Conservation (phyloP, 2,888 invertebrate species). For the Drosophila nr. fundita region DNA sequence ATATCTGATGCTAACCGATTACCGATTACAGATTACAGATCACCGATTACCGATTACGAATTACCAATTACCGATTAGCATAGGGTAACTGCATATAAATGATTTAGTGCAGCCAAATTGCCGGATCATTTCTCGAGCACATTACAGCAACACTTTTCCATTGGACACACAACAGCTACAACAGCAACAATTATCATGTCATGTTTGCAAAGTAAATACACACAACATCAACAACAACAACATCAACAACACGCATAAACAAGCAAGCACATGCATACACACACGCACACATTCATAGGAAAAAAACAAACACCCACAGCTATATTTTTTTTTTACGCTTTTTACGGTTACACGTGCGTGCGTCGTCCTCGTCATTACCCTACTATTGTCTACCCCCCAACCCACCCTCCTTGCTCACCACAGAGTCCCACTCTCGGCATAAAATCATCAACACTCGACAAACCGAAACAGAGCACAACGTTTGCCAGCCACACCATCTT, state of each 20-base stretch:
- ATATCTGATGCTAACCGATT: constrained; percentile 12
- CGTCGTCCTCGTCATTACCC: constrained; percentile 57
- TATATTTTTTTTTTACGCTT: constrained; percentile 54
- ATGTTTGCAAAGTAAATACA: constrained; percentile 63
- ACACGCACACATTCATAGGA: not conserved
- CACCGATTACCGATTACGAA: constrained; percentile 1
- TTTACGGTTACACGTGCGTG: constrained; percentile 77
- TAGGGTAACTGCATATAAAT: constrained; percentile 15
- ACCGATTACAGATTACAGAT: constrained; percentile 4
- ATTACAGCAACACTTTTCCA: constrained; percentile 47
- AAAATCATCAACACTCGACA: constrained; percentile 52
- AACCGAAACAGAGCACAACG: constrained; percentile 66
- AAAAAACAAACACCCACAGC: constrained; percentile 22
- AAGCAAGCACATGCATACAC: not conserved
- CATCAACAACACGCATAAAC: constrained; percentile 8
- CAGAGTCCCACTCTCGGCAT: constrained; percentile 14
- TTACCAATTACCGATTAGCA: constrained; percentile 11
- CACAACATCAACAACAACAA: constrained; percentile 23
- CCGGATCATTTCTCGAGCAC: constrained; percentile 37
- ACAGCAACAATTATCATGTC: constrained; percentile 71
- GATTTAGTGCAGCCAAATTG: constrained; percentile 25
- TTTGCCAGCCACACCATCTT: constrained; percentile 32
- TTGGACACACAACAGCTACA: constrained; percentile 7
- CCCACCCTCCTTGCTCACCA: not conserved
- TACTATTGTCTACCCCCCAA: constrained; percentile 5